Percentiles rank a stretch among this genome's conserved stretches.
Conservation (phyloP, 1,140 invertebrate genomes). For the Bombyx mandarina region DNA sequence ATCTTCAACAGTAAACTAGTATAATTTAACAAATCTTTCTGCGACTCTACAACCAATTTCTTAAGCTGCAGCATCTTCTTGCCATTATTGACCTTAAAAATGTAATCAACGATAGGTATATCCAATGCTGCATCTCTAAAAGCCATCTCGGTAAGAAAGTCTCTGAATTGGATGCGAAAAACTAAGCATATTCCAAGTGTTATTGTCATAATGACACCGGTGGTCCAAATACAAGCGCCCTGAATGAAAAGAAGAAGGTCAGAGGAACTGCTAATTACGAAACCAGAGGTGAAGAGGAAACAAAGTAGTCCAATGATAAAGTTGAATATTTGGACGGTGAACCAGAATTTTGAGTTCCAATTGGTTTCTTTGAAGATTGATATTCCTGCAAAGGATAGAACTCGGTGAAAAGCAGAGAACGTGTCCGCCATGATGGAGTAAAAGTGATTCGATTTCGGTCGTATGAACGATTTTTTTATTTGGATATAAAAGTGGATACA, state of each 20-base stretch:
- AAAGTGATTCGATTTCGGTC: slow-evolving; percentile 22
- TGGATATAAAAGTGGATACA: slow-evolving; percentile 22
- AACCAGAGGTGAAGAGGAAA: slow-evolving; percentile 44
- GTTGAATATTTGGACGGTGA: slow-evolving; percentile 40
- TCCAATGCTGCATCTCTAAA: slow-evolving; percentile 40
- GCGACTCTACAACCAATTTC: slow-evolving; percentile 34
- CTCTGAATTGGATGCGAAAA: slow-evolving; percentile 37
- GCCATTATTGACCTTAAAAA: slow-evolving; percentile 15
- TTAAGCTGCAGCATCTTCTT: slow-evolving; percentile 36
- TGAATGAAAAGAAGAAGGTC: slow-evolving; percentile 42
- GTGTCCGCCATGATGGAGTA: slow-evolving; percentile 41
- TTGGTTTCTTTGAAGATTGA: slow-evolving; percentile 41
- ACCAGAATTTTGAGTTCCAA: slow-evolving; percentile 38
- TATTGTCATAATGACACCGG: slow-evolving; percentile 52
- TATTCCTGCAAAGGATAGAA: slow-evolving; percentile 43
- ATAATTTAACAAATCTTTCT: slow-evolving; percentile 38
- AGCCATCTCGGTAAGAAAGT: slow-evolving; percentile 40
- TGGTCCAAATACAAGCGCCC: slow-evolving; percentile 52
- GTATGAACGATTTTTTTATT: slow-evolving; percentile 16
- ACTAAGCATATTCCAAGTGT: slow-evolving; percentile 38
- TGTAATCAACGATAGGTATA: slow-evolving; percentile 41
- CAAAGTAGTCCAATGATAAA: slow-evolving; percentile 33
- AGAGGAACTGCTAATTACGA: slow-evolving; percentile 28
- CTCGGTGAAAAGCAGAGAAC: slow-evolving; percentile 30
- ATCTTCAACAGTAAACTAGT: slow-evolving; percentile 35